phyloP scores from a whole-genome alignment of 1,140 invertebrate genomes.

The Marisa cornuarietis region DNA sequence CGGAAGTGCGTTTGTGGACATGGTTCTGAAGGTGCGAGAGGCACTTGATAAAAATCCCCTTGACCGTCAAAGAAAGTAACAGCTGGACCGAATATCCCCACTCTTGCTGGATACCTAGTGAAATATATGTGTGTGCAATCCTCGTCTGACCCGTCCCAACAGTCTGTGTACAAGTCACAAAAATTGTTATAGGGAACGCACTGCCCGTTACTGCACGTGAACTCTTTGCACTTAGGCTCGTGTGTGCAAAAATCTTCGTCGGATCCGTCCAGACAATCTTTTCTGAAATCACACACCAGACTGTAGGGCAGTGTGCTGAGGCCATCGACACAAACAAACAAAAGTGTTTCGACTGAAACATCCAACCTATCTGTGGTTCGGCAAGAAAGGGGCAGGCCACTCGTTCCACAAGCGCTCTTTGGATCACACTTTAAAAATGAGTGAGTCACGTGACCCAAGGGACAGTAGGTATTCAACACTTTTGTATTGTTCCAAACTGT shows the following conservation, averaged over 20 bases:
- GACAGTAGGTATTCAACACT: not conserved
- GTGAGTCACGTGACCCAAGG: not conserved
- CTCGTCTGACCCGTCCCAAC: slow-evolving; percentile 4
- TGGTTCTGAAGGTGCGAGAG: not conserved
- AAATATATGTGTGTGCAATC: not conserved
- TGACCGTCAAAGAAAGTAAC: not conserved
- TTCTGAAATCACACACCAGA: not conserved
- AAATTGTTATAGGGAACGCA: not conserved
- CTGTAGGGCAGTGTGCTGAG: not conserved
- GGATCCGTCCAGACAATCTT: not conserved
- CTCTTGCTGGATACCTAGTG: not conserved
- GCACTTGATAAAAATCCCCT: too few relatives aligned
- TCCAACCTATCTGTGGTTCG: not conserved
- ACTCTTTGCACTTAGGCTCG: not conserved
- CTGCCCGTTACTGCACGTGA: slow-evolving; percentile 1
- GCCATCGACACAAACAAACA: slow-evolving; percentile 1
- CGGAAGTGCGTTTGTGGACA: slow-evolving; percentile 1
- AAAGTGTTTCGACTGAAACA: not conserved
- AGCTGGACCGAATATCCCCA: too few relatives aligned
- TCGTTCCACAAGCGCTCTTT: not conserved
- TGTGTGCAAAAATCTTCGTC: not conserved
- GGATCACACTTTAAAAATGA: not conserved
- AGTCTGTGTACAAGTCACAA: not conserved
- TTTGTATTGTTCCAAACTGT: too few relatives aligned
- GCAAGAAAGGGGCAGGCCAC: too few relatives aligned